phyloP scores from a whole-genome alignment of 2,113 vertebrate species.

The Mastomys coucha region DNA sequence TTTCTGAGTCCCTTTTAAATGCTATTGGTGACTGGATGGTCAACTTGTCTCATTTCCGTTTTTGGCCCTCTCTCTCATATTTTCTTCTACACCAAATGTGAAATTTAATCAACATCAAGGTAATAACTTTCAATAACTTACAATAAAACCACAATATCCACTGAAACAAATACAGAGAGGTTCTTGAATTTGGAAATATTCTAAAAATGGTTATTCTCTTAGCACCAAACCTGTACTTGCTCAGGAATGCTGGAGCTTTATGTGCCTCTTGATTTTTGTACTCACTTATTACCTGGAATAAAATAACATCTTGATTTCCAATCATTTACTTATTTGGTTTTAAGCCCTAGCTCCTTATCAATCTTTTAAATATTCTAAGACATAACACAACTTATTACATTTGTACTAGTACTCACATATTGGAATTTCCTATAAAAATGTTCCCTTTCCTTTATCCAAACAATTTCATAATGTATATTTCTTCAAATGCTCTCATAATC shows the following conservation, averaged over 20 bases:
- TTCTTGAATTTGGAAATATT: constrained; percentile 29
- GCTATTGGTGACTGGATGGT: not conserved
- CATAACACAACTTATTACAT: not conserved
- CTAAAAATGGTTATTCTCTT: not conserved
- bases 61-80: rapidly evolving
- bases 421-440: not conserved
- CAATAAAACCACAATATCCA: not conserved
- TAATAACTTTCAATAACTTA: not conserved
- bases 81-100: not conserved
- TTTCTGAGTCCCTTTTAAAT: not conserved
- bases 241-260: not conserved
- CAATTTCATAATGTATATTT: not conserved
- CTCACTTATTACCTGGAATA: not conserved
- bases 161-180: not conserved
- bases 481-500: not conserved
- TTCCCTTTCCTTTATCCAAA: not conserved
- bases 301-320: not conserved
- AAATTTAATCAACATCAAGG: not conserved
- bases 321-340: not conserved
- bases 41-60: not conserved
- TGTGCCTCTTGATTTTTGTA: not conserved
- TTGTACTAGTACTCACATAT: not conserved
- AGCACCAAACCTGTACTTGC: not conserved
- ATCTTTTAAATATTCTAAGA: not conserved
- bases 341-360: not conserved